Evolutionary conservation across 2,888 invertebrate species (phyloP), one percentile per base, ranked within the genome.

Genomic region (Calephelis perditalis): DNA sequence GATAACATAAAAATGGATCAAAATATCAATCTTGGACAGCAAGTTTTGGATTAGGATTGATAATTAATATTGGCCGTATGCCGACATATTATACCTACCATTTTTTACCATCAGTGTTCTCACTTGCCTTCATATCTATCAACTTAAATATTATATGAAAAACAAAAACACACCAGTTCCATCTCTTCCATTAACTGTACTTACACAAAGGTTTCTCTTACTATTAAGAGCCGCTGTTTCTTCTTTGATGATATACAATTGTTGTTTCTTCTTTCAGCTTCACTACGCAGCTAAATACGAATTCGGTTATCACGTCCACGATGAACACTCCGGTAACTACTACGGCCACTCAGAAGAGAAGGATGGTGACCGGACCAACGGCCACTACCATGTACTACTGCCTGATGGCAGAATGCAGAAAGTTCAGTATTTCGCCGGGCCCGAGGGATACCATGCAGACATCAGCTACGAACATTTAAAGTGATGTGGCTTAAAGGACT

Each of bases 391-490:
- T 72, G 95, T 96, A 4, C 86, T 94, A 9, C 83, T 96, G 52
- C 96, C 96, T 2, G 96, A 96, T 81, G 96, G 96, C 43, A 91
- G 96, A 67, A 86, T 95, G 74, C 96, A 96, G 84, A 93, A 93
- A 69, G 96, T 96, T 57, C 91, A 93, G 65, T 96, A 96, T 81
- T 93, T 93, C 69, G 96, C 95, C 0, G 96, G 96, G 61, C 93
- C 94, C 56, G 91, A 91, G 57, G 96, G 96, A 7, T 96, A 93
- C 80, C 95, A 95, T 74, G 96, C 96, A 6, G 93, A 94, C 73
- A 94, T 96, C 54, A 93, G 94, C 12, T 96, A 95, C 69, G 92
- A 92, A 62, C 78, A 84, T 45, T 46, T 65, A 44, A 61, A 66
- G 12, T 66, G 62, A 58, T 8, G 40, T 40, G 40, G 7, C 40